Evolutionary conservation across 2,113 vertebrate genomes (phyloP).

Genomic region (Aldabrachelys gigantea): DNA sequence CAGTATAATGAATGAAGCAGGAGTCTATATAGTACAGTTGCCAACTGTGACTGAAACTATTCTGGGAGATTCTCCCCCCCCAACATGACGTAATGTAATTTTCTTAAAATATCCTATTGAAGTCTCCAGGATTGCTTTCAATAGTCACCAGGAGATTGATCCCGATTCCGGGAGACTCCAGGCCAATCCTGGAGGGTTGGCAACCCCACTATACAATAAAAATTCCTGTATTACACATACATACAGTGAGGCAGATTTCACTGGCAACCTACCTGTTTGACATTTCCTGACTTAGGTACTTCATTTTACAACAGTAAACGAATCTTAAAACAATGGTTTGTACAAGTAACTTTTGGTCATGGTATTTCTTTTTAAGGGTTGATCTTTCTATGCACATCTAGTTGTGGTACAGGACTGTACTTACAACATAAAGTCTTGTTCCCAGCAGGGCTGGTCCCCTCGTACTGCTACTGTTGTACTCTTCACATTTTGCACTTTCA

Average conservation of each 20-base stretch:
- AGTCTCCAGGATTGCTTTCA: too few species aligned
- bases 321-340: background rate
- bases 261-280: background rate
- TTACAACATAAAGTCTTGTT: slow-evolving; percentile 99
- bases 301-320: background rate
- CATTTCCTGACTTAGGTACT: background rate
- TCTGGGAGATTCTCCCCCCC: too few species aligned
- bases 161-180: too few species aligned
- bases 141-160: too few species aligned
- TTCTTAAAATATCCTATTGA: too few species aligned
- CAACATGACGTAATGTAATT: too few species aligned
- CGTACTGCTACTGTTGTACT: slow-evolving; percentile 92
- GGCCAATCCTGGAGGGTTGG: too few species aligned
- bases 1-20: background rate
- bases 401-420: slow-evolving; percentile 43
- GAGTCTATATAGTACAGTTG: background rate
- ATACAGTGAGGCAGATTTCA: background rate
- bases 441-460: slow-evolving; percentile 93
- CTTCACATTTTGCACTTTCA: slow-evolving; percentile 98
- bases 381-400: background rate
- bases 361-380: background rate
- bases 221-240: background rate
- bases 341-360: background rate
- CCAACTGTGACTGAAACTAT: too few species aligned
- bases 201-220: background rate